Conservation (phyloP, 2,888 invertebrate genomes). For the Galeruca laticollis region DNA sequence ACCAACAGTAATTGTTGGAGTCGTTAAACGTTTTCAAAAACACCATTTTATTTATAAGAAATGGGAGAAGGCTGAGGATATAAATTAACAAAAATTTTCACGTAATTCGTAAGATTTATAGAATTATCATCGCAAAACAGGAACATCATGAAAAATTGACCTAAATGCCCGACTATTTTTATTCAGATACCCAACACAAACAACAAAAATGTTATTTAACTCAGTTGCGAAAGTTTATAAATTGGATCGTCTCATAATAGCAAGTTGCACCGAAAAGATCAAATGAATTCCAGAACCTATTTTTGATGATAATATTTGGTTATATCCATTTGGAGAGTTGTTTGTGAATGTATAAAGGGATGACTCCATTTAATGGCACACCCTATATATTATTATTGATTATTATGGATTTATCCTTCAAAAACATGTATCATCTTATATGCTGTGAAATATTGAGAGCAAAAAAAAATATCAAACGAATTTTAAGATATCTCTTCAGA, state of each 20-base stretch:
- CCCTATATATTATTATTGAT: too few species aligned
- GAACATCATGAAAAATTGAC: constrained; percentile 36
- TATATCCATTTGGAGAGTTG: too few species aligned
- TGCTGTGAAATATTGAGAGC: too few species aligned
- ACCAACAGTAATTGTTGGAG: constrained; percentile 7
- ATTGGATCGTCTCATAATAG: constrained; percentile 36
- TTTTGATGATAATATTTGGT: neutral
- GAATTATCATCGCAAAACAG: constrained; percentile 21
- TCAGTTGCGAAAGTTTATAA: constrained; percentile 42
- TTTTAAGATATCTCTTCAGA: too few species aligned
- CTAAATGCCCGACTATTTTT: constrained; percentile 37
- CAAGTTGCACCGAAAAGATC: neutral
- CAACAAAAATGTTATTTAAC: constrained; percentile 43
- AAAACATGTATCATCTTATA: too few species aligned
- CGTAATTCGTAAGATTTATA: constrained; percentile 28
- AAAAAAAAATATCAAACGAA: too few species aligned
- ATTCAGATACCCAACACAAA: constrained; percentile 36
- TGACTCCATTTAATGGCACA: too few species aligned
- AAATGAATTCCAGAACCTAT: neutral
- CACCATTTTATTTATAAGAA: constrained; percentile 20
- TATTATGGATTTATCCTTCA: too few species aligned
- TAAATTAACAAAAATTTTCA: constrained; percentile 27
- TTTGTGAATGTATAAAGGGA: too few species aligned
- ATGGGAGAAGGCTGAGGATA: neutral
- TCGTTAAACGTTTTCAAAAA: constrained; percentile 9